phyloP scores from a whole-genome alignment of 2,113 vertebrate species.

The Pseudois nayaur region DNA sequence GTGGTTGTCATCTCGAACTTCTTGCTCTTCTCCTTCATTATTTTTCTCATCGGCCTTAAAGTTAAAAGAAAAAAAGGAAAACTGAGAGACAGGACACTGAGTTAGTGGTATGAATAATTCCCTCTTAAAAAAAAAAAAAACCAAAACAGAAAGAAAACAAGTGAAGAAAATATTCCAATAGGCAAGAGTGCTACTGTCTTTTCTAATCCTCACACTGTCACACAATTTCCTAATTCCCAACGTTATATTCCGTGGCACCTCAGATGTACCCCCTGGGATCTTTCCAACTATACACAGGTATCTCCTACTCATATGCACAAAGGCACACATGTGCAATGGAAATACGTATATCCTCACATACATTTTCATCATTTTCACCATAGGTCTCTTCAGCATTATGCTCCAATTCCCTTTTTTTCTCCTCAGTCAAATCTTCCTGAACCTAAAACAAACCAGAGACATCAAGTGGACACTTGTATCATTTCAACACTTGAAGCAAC shows the following conservation, averaged over 20 bases:
- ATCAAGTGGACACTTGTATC: not conserved
- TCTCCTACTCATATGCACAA: fast-evolving
- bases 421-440: constrained; percentile 91
- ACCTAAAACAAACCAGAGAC: constrained; percentile 79
- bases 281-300: fast-evolving
- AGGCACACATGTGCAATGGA: fast-evolving
- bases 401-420: constrained; percentile 85
- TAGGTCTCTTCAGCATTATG: constrained; percentile 90
- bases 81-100: not conserved
- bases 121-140: not conserved
- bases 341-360: constrained; percentile 63
- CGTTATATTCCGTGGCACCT: not conserved
- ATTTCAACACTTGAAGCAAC: not conserved
- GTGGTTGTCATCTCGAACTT: constrained; percentile 68
- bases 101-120: not conserved
- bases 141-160: not conserved
- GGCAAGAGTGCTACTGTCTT: not conserved
- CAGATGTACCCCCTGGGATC: fast-evolving
- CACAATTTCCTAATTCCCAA: not conserved
- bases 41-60: constrained; percentile 80
- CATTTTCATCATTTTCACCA: constrained; percentile 90
- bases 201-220: not conserved
- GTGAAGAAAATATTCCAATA: not conserved
- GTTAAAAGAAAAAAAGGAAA: not conserved
- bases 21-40: constrained; percentile 77